Conservation (phyloP, 2,797 vertebrate genomes). For the Pantherophis vulpinus region DNA sequence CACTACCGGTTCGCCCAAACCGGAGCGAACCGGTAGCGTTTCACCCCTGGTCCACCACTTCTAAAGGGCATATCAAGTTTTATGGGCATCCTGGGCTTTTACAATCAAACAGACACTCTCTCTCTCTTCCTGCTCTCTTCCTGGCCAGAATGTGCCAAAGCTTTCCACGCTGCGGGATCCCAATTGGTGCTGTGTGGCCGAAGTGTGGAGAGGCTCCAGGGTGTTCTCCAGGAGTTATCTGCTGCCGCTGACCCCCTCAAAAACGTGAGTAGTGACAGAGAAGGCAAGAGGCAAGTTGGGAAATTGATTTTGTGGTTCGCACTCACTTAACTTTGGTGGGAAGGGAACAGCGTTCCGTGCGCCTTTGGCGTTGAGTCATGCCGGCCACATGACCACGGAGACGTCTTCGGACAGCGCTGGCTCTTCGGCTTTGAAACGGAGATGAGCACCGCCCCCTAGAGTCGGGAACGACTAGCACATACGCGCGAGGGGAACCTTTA, state of each 20-base stretch:
- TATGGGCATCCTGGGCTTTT: not conserved
- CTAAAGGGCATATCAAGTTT: not conserved
- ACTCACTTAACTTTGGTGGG: too few species aligned
- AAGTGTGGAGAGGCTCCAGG: constrained; percentile 77
- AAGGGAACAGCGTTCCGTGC: too few species aligned
- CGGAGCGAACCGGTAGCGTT: too few species aligned
- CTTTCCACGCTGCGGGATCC: constrained; percentile 85
- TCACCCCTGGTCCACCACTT: not conserved
- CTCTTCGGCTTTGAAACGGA: too few species aligned
- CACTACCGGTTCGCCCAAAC: too few species aligned
- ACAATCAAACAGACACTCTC: not conserved
- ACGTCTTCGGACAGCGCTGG: too few species aligned
- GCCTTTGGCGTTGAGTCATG: too few species aligned
- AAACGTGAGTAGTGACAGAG: constrained; percentile 58
- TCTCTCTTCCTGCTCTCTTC: not conserved
- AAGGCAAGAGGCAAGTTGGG: not conserved
- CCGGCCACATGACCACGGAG: too few species aligned
- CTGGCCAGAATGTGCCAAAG: constrained; percentile 85
- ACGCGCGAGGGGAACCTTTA: too few species aligned
- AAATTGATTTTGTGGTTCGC: not conserved
- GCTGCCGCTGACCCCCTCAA: constrained; percentile 38
- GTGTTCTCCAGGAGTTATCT: constrained; percentile 78
- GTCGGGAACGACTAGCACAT: too few species aligned
- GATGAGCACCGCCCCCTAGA: too few species aligned
- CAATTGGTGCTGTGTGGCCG: constrained; percentile 89